These are phyloP conservation scores for Cepaea hortensis DNA, from an alignment of 2,888 invertebrate species.

Conservation along the genomic window DNA sequence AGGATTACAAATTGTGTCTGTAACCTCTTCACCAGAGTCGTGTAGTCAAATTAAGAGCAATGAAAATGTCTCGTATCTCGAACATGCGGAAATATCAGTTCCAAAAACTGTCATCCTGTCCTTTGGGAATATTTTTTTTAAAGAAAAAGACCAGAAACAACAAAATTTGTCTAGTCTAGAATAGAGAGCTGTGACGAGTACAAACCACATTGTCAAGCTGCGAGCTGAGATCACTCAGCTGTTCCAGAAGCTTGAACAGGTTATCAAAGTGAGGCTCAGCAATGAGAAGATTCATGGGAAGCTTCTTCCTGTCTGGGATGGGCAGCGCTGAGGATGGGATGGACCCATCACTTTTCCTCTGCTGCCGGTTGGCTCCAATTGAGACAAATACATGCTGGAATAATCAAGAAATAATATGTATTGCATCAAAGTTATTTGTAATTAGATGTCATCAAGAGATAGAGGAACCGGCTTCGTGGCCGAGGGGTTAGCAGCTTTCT, in stretches of 20 bases:
- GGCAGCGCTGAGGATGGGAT: constrained; percentile 92
- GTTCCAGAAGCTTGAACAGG: constrained; percentile 92
- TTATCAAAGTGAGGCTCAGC: constrained; percentile 93
- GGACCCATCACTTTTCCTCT: constrained; percentile 82
- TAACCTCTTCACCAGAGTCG: too few relatives aligned
- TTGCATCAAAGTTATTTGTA: not conserved
- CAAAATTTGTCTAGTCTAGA: too few relatives aligned
- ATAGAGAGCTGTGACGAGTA: constrained; percentile 58
- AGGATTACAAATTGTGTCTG: too few relatives aligned
- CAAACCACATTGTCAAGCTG: constrained; percentile 76
- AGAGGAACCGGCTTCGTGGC: too few relatives aligned
- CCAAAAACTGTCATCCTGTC: too few relatives aligned
- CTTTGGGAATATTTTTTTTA: too few relatives aligned
- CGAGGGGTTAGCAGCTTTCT: too few relatives aligned
- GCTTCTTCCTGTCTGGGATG: constrained; percentile 79
- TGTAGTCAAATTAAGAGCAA: too few relatives aligned
- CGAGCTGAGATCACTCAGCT: constrained; percentile 90
- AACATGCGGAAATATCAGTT: too few relatives aligned
- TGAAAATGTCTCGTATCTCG: too few relatives aligned
- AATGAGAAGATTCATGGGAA: constrained; percentile 89
- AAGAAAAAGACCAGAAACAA: too few relatives aligned
- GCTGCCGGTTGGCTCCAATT: constrained; percentile 84
- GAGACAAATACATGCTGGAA: constrained; percentile 90
- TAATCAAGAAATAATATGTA: constrained; percentile 25
- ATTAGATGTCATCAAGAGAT: too few relatives aligned